These are phyloP conservation scores for Botia kubotai DNA, from an alignment of 2,797 vertebrate genomes.

Conservation along the genomic window DNA sequence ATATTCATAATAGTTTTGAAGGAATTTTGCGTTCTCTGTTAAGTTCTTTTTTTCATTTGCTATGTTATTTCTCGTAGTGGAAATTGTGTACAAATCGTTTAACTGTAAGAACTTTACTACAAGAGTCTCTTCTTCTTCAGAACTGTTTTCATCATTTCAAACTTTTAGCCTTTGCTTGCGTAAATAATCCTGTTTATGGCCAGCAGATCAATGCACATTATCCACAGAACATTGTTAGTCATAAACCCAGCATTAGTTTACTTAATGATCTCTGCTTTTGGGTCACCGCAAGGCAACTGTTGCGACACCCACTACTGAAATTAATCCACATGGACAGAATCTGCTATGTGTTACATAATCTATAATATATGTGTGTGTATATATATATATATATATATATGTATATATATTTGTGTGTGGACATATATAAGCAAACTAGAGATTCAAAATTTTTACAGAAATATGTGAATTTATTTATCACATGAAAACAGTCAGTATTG, in stretches of 20 bases:
- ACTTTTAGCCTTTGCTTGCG: conserved; percentile 69
- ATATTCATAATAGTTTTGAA: background rate
- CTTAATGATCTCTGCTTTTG: conserved; percentile 28
- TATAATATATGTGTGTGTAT: no score
- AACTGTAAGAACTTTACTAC: conserved; percentile 59
- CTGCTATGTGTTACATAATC: no score
- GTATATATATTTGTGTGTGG: no score
- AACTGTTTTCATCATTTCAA: conserved; percentile 76
- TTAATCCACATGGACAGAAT: background rate
- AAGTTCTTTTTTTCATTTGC: background rate
- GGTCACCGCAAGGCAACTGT: conserved; percentile 15
- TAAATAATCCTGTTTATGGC: conserved; percentile 74
- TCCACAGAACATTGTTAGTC: conserved; percentile 73
- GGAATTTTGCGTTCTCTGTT: background rate
- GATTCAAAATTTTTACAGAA: no score
- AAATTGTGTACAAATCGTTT: conserved; percentile 10
- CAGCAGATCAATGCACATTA: conserved; percentile 72
- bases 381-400: no score
- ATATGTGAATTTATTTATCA: no score
- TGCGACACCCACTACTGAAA: background rate
- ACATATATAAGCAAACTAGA: no score
- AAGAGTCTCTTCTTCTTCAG: no score
- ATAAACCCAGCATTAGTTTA: conserved; percentile 66
- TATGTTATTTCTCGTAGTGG: background rate
- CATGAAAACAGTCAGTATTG: no score